Percentiles rank a stretch among this genome's conserved stretches.
These are phyloP conservation scores for Grammomys dolichurus DNA, from an alignment of 2,113 vertebrate genomes.

Conservation along the genomic window DNA sequence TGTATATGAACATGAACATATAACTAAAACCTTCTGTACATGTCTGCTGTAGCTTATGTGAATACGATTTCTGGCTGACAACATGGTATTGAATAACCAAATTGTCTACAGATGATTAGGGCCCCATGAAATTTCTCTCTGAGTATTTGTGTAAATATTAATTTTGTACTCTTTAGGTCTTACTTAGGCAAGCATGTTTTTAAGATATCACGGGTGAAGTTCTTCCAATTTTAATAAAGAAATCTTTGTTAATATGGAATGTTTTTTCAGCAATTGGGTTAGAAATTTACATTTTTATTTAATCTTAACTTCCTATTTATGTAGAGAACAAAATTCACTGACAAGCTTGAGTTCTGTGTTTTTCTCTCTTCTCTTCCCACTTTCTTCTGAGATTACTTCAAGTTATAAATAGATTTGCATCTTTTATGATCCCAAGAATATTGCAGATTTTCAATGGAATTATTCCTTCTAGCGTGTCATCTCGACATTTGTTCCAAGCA, in stretches of 20 bases:
- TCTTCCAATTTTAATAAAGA: neutral
- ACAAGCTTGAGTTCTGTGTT: too few relatives aligned
- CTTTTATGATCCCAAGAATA: neutral
- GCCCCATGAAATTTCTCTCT: neutral
- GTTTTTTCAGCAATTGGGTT: neutral
- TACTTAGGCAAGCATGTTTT: neutral
- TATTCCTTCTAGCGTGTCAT: neutral
- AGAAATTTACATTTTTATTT: neutral
- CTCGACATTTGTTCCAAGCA: neutral
- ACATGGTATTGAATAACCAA: neutral
- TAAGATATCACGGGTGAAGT: neutral
- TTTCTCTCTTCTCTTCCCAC: neutral
- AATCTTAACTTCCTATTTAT: neutral
- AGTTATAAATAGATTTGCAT: neutral
- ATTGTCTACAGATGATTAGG: neutral
- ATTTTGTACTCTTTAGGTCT: neutral
- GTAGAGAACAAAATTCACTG: neutral
- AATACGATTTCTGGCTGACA: neutral
- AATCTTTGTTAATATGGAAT: neutral
- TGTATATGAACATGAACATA: neutral
- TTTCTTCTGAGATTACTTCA: neutral
- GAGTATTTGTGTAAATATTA: neutral
- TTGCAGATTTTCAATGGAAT: neutral
- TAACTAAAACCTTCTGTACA: neutral
- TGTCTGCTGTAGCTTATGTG: neutral